Evolutionary conservation across 2,113 vertebrate species (phyloP).

Genomic region (Morphnarchus princeps): DNA sequence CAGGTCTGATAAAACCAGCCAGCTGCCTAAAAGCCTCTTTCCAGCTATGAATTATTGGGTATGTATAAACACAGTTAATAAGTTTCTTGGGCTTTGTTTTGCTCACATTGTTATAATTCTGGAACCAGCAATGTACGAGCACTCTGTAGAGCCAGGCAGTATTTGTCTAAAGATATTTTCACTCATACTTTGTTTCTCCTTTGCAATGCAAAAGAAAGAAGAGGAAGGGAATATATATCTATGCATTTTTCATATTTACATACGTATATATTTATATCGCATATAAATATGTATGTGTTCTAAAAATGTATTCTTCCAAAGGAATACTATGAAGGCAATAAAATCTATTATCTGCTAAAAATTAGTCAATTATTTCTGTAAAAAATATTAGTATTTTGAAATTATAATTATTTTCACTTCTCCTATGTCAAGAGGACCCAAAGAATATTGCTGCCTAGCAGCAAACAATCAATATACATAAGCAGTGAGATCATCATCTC

Average conservation of each 20-base stretch:
- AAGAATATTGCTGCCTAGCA: neutral
- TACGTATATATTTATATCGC: neutral
- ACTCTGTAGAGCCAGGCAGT: neutral
- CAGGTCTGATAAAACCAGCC: neutral
- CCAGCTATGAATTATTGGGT: neutral
- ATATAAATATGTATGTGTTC: neutral
- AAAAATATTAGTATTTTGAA: neutral
- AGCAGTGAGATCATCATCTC: neutral
- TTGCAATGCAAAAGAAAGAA: constrained; percentile 15
- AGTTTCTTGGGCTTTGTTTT: neutral
- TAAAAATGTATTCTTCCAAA: neutral
- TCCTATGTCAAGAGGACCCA: neutral
- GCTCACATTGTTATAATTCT: neutral
- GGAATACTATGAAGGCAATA: neutral
- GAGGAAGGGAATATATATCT: neutral
- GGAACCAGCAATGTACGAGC: neutral
- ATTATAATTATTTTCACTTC: neutral
- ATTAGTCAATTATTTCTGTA: neutral
- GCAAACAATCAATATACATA: neutral
- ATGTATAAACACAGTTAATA: neutral
- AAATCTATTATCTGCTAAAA: neutral
- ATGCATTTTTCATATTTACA: neutral
- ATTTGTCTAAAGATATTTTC: neutral
- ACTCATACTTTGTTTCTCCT: neutral
- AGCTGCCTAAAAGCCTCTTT: neutral